A percentile compares a stretch with the other conserved stretches of the same genome.
Evolutionary conservation across 2,888 invertebrate species (phyloP).

Genomic region (Platycnemis pennipes): DNA sequence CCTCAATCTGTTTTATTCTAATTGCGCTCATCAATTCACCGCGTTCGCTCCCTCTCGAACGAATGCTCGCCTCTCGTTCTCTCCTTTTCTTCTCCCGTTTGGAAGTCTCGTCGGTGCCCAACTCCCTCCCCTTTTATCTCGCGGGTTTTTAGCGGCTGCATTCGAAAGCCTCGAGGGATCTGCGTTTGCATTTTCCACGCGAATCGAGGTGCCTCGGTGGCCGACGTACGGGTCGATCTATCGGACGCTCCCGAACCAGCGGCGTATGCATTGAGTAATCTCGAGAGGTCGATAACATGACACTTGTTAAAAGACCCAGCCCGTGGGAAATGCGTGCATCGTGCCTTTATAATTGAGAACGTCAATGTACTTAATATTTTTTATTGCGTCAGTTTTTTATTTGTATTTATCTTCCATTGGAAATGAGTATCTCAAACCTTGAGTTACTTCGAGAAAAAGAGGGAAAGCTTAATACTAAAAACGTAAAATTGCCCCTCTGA

Average conservation of each 20-base stretch:
- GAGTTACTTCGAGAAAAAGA: too few relatives aligned
- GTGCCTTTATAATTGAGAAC: not conserved
- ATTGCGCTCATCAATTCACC: not conserved
- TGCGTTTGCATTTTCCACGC: not conserved
- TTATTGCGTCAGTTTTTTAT: too few relatives aligned
- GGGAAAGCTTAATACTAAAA: too few relatives aligned
- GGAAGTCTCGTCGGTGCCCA: not conserved
- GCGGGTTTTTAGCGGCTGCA: not conserved
- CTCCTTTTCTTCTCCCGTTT: not conserved
- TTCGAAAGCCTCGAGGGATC: not conserved
- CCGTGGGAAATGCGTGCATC: not conserved
- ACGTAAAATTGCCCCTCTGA: too few relatives aligned
- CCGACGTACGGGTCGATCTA: not conserved
- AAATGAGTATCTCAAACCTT: too few relatives aligned
- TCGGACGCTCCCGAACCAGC: not conserved
- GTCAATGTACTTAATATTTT: too few relatives aligned
- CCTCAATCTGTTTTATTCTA: not conserved
- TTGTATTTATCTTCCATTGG: too few relatives aligned
- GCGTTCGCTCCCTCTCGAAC: not conserved
- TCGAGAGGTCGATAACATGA: not conserved
- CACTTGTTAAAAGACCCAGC: not conserved
- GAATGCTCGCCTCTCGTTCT: not conserved
- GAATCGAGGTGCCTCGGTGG: not conserved
- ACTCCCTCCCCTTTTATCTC: not conserved
- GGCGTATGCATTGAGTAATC: not conserved